Base-by-base conservation (phyloP, 2,888 invertebrate species). In the Tetramorium bicarinatum region DNA sequence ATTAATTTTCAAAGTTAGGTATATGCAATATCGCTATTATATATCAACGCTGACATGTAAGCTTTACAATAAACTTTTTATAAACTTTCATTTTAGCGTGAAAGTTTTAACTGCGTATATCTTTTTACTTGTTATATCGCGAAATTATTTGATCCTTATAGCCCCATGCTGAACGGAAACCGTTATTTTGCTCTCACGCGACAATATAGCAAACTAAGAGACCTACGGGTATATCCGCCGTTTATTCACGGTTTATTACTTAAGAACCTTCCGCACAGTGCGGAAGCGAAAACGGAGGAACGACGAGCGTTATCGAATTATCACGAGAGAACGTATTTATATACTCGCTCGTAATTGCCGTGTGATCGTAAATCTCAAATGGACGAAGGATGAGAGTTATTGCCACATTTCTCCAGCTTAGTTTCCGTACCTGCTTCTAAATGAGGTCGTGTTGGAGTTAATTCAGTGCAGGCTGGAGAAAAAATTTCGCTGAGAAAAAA, bases 281-380 rank as follows among this genome's bases (percentile, higher is more conserved):
- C 38, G 44, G 11, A 7, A 69, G 7, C 15, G 34, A 15, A 54
- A 56, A 34, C 38, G 44, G 13, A 77, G 49, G 41, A 71, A 62
- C 49, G 41, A 75, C 80, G 49, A 74, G n/a, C 72, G 69, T 81
- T 81, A 81, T 81, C 77, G 81, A 81, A 81, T 81, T 81, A 81
- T 64, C 81, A n/a, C 61, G 29, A 41, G 29, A 9, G 18, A 81
- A 52, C 41, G 44, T 81, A 81, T 81, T 81, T 81, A 76, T 81
- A 77, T 77, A 62, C 81, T 76, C 29, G 52, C 76, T 62, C 79
- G 77, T 81, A 81, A 77, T 81, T 52, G 81, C 52, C 61, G 62
- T 61, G 29, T 29, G 79, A 77, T 81, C 81, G 62, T 81, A 81
- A 81, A 81, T 81, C 77, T 64, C 52, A 15, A 76, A 76, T 75